Evolutionary conservation across 2,797 vertebrate genomes (phyloP).

Genomic region (Apogon talboti): DNA sequence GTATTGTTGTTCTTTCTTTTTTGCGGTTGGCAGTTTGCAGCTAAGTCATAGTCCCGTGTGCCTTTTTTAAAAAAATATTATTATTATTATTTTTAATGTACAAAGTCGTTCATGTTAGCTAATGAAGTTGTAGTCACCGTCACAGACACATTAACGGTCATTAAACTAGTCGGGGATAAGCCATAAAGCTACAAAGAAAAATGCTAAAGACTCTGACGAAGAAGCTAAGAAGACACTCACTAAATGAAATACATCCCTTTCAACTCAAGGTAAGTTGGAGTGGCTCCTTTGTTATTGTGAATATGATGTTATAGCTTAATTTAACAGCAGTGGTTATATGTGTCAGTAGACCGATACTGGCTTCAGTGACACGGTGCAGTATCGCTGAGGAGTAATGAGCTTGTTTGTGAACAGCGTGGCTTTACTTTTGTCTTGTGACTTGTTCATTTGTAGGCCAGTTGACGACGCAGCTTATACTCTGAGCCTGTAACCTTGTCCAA

Average conservation of each 20-base stretch:
- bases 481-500: slow-evolving; percentile 24
- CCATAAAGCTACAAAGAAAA: slow-evolving; percentile 59
- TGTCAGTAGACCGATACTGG: slow-evolving; percentile 3
- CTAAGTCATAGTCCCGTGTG: slow-evolving; percentile 46
- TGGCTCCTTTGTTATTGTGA: background rate
- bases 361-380: background rate
- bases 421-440: slow-evolving; percentile 63
- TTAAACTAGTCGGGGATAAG: slow-evolving; percentile 40
- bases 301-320: background rate
- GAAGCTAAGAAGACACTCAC: slow-evolving; percentile 91
- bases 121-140: slow-evolving; percentile 49
- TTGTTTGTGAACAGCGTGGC: slow-evolving; percentile 46
- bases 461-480: slow-evolving; percentile 31
- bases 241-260: slow-evolving; percentile 92
- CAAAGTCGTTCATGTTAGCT: slow-evolving; percentile 49
- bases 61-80: slow-evolving; percentile 59
- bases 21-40: slow-evolving; percentile 27
- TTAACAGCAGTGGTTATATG: background rate
- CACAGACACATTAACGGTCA: slow-evolving; percentile 20
- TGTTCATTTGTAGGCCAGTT: slow-evolving; percentile 36
- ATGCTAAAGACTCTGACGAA: slow-evolving; percentile 94
- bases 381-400: slow-evolving; percentile 5
- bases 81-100: slow-evolving; percentile 11
- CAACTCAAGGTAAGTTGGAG: slow-evolving; percentile 89
- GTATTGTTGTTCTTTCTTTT: background rate